Base-by-base conservation (phyloP, 1,140 invertebrate genomes). In the Platyscapa corneri region DNA sequence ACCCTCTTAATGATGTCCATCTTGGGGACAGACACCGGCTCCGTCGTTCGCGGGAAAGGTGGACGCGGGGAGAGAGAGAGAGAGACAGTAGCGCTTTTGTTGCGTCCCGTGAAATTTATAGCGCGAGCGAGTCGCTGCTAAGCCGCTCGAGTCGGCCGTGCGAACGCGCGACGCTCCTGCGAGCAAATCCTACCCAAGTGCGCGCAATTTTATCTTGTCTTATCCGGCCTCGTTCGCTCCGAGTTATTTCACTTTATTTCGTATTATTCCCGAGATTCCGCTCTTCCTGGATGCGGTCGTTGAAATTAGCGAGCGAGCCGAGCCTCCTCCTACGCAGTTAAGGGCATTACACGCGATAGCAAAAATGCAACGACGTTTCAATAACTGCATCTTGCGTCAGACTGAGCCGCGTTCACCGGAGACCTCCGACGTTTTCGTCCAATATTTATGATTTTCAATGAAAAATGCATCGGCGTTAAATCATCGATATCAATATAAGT, bases 1-100 rank as follows among this genome's bases (percentile, higher is more conserved):
- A 79, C 76, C 83, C 77, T 34, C 37, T 80, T 85, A 80, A 85
- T 85, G 76, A 85, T 85, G 77, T 85, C 83, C 83, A 85, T 80
- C 83, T 85, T 85, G 76, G 83, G 77, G 30, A 53, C 30, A 81
- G 34, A 20, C n/a, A 67, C 27, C 37, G 53, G 39, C 75, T 34
- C 18, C 37, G 39, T 7, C 1, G 8, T 65, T n/a, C 53, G 3
- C 37, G 70, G 30, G 37, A 74, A 74, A 23, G 23, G 70, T 0
- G 75, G 2, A 34, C 42, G 74, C 10, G 39, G 32, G 23, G n/a
- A 8, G 39, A 75, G 20, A 30, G 75, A 20, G 20, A 37, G 27
- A 70, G 0, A 39, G 56, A 34, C 34, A 32, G 37, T 42, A 42
- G 5, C 46, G 74, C 42, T 53, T 78, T 78, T 78, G 75, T 84